phyloP scores from a whole-genome alignment of 1,140 invertebrate species.

The Drosophila sechellia region DNA sequence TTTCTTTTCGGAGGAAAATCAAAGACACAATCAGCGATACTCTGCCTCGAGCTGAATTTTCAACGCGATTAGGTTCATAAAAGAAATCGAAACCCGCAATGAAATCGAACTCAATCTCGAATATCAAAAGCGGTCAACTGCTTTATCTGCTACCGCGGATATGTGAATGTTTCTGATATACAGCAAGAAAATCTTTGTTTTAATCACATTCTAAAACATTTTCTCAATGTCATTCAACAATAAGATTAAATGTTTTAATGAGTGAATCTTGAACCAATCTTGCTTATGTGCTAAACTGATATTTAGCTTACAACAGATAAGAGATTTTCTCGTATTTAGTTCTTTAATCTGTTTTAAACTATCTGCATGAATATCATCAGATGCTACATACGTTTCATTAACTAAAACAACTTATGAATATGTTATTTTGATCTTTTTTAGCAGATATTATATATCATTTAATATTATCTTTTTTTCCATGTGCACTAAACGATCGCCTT shows the following conservation, averaged over 20 bases:
- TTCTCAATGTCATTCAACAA: no score
- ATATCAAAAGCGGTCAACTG: conserved; percentile 25
- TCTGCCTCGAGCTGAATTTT: conserved; percentile 52
- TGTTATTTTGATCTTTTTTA: no score
- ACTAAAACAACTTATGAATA: no score
- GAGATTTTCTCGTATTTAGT: not conserved
- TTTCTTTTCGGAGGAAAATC: conserved; percentile 28
- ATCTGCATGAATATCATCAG: not conserved
- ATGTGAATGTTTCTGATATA: not conserved
- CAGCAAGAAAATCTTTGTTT: conserved; percentile 12
- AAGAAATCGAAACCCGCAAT: conserved; percentile 57
- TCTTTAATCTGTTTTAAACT: not conserved
- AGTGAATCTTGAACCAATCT: not conserved
- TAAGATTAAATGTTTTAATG: not conserved
- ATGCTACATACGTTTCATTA: no score
- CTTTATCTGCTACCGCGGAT: conserved; percentile 22
- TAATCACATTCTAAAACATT: no score
- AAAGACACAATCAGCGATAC: conserved; percentile 9
- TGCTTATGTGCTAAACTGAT: not conserved
- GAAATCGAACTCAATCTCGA: conserved; percentile 17
- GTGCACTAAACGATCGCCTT: conserved; percentile 24
- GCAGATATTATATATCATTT: no score
- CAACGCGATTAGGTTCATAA: conserved; percentile 54
- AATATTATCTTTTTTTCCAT: conserved; percentile 5
- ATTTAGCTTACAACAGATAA: conserved; percentile 1